A percentile compares a stretch with the other conserved stretches of the same genome.
phyloP scores from a whole-genome alignment of 2,113 vertebrate genomes.

The Xyrauchen texanus region DNA sequence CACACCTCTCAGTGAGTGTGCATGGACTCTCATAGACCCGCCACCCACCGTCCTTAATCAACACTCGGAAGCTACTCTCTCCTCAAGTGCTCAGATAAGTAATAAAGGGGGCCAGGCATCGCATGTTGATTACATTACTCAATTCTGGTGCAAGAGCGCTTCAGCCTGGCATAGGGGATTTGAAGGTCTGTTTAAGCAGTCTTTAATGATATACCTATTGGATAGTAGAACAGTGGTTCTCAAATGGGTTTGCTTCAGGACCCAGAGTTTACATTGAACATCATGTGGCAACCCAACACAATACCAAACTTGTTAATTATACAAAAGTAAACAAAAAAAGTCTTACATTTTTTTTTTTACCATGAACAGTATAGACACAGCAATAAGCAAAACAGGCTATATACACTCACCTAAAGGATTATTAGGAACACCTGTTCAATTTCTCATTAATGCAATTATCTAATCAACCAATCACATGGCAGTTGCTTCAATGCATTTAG shows the following conservation, averaged over 20 bases:
- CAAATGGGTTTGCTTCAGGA: neutral
- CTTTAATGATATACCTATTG: constrained; percentile 43
- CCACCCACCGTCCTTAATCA: constrained; percentile 50
- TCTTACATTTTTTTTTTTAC: too few relatives aligned
- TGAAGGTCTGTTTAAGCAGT: neutral
- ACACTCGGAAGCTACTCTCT: constrained; percentile 43
- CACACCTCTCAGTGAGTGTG: constrained; percentile 31
- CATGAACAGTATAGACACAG: too few relatives aligned
- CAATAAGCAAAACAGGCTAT: too few relatives aligned
- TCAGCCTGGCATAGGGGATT: constrained; percentile 39
- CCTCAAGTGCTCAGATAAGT: constrained; percentile 50
- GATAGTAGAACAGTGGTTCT: neutral
- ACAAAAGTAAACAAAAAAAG: neutral
- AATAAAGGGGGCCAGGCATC: constrained; percentile 32
- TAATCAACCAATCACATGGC: too few relatives aligned
- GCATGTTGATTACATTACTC: constrained; percentile 37
- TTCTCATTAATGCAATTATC: too few relatives aligned
- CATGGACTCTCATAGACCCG: constrained; percentile 39
- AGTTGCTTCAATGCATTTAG: too few relatives aligned
- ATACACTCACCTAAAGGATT: too few relatives aligned
- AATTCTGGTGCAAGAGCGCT: constrained; percentile 23
- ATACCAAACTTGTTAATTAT: neutral
- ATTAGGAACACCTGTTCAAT: too few relatives aligned
- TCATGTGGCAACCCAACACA: too few relatives aligned
- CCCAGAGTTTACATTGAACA: neutral